phyloP scores from a whole-genome alignment of 2,888 invertebrate genomes.

The Ectropis crepuscularia region DNA sequence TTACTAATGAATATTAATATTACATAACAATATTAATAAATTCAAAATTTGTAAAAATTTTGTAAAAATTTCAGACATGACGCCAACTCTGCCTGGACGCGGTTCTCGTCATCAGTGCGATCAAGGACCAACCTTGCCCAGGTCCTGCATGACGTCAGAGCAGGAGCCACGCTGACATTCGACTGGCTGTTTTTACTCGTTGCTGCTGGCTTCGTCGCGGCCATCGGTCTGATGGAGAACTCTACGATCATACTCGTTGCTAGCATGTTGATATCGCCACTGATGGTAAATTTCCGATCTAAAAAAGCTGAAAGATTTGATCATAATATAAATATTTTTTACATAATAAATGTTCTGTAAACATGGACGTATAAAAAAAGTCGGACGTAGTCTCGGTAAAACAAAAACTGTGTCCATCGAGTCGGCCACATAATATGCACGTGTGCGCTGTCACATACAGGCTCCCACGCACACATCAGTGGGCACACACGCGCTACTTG shows the following conservation, averaged over 20 bases:
- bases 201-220: conserved; percentile 90
- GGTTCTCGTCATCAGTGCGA: conserved; percentile 87
- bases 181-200: conserved; percentile 89
- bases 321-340: too few species aligned
- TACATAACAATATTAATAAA: too few species aligned
- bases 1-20: too few species aligned
- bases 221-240: conserved; percentile 89
- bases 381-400: too few species aligned
- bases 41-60: not conserved
- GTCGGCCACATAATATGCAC: too few species aligned
- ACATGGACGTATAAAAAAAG: too few species aligned
- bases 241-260: conserved; percentile 90
- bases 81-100: conserved; percentile 78
- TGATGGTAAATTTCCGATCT: conserved; percentile 85
- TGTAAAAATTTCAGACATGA: conserved; percentile 41
- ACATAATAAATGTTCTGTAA: too few species aligned
- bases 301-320: too few species aligned
- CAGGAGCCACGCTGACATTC: conserved; percentile 89
- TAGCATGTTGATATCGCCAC: conserved; percentile 92
- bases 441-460: too few species aligned
- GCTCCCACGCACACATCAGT: too few species aligned
- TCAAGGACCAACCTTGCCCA: conserved; percentile 89
- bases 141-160: conserved; percentile 88
- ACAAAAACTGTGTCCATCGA: too few species aligned
- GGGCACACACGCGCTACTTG: too few species aligned